A percentile compares a stretch with the other conserved stretches of the same genome.
Evolutionary conservation across 2,113 vertebrate genomes (phyloP).

Genomic region (Cyanoliseus patagonus): DNA sequence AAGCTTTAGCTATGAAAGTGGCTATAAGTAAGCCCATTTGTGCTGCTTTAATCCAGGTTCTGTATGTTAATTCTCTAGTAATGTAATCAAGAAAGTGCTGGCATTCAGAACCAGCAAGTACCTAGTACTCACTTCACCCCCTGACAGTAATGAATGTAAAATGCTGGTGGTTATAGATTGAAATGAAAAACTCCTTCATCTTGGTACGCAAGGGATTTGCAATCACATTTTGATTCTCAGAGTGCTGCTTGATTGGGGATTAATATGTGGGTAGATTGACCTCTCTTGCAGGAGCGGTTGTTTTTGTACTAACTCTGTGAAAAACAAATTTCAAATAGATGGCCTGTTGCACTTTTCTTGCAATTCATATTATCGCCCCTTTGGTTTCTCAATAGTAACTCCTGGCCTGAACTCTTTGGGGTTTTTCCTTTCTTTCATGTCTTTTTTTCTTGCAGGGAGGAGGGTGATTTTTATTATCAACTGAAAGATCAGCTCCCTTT

Average conservation of each 20-base stretch:
- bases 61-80: constrained; percentile 36
- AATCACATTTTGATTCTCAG: constrained; percentile 75
- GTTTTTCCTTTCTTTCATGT: background rate
- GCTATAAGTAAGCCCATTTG: background rate
- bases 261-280: constrained; percentile 68
- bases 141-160: constrained; percentile 64
- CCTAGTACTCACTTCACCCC: constrained; percentile 29
- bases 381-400: constrained; percentile 48
- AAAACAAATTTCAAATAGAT: constrained; percentile 77
- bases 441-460: background rate
- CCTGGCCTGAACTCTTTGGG: background rate
- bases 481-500: constrained; percentile 40
- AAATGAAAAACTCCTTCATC: constrained; percentile 65
- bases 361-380: constrained; percentile 58
- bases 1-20: background rate
- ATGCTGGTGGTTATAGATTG: constrained; percentile 53
- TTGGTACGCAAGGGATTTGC: constrained; percentile 66
- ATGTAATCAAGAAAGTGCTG: constrained; percentile 48
- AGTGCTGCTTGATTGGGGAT: constrained; percentile 73
- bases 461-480: constrained; percentile 13
- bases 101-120: constrained; percentile 42
- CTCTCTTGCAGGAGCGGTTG: constrained; percentile 65
- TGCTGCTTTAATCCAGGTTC: background rate
- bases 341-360: constrained; percentile 65
- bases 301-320: constrained; percentile 74